These are phyloP conservation scores for Ceraclea dissimilis DNA, from an alignment of 2,888 invertebrate genomes.

Conservation along the genomic window DNA sequence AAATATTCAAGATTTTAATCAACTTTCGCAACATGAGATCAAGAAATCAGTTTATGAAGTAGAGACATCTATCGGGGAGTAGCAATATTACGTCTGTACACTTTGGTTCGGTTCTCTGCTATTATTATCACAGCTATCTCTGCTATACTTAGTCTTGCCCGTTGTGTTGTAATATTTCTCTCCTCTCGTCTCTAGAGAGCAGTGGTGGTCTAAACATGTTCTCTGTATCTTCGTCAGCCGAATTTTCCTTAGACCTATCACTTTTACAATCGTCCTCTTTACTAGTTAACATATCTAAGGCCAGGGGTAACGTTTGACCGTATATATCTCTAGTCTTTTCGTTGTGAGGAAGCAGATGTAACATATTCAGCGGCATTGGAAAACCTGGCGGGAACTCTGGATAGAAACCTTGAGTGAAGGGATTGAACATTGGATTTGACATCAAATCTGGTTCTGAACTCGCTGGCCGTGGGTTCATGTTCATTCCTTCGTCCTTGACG, in stretches of 20 bases:
- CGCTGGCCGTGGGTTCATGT: slow-evolving; percentile 51
- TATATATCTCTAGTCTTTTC: slow-evolving; percentile 65
- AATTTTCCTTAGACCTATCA: slow-evolving; percentile 54
- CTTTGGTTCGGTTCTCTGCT: slow-evolving; percentile 24
- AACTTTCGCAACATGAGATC: slow-evolving; percentile 18
- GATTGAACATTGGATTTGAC: slow-evolving; percentile 64
- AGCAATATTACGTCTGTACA: slow-evolving; percentile 16
- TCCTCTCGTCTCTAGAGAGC: slow-evolving; percentile 52
- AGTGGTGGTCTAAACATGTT: slow-evolving; percentile 46
- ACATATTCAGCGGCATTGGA: slow-evolving; percentile 78
- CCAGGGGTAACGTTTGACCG: slow-evolving; percentile 47
- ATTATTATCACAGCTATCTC: slow-evolving; percentile 17
- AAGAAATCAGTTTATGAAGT: slow-evolving; percentile 14
- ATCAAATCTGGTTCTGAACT: slow-evolving; percentile 61
- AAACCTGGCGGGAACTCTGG: slow-evolving; percentile 76
- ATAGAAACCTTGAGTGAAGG: slow-evolving; percentile 73
- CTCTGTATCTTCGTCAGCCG: slow-evolving; percentile 52
- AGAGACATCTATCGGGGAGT: slow-evolving; percentile 21
- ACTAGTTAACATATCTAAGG: slow-evolving; percentile 49
- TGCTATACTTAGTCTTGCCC: slow-evolving; percentile 62
- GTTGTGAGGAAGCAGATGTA: slow-evolving; percentile 72
- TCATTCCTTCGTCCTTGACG: slow-evolving; percentile 48
- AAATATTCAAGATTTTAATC: too few relatives aligned
- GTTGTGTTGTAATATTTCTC: slow-evolving; percentile 68
- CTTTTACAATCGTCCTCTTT: slow-evolving; percentile 61